A percentile compares a stretch with the other conserved stretches of the same genome.
These are phyloP conservation scores for Oreocharis arfaki DNA, from an alignment of 2,113 vertebrate species.

Conservation along the genomic window DNA sequence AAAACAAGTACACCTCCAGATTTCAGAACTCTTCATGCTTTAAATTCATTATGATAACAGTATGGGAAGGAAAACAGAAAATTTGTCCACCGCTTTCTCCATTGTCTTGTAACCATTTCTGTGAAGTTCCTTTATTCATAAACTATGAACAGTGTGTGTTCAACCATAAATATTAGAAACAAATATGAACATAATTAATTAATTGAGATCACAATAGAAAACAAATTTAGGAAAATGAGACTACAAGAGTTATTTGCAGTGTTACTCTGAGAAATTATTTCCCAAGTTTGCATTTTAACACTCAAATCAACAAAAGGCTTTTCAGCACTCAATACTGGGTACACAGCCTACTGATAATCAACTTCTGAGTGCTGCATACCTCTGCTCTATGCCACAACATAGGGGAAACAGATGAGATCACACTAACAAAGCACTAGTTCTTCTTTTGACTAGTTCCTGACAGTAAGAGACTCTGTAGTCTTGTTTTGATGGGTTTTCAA, in stretches of 20 bases:
- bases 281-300: background rate
- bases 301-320: background rate
- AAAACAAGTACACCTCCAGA: conserved; percentile 35
- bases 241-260: background rate
- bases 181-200: background rate
- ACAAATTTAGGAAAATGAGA: background rate
- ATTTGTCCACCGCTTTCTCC: background rate
- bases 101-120: background rate
- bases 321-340: background rate
- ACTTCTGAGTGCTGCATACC: background rate
- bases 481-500: background rate
- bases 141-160: background rate
- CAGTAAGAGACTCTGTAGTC: background rate
- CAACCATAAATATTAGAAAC: background rate
- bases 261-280: background rate
- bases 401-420: background rate
- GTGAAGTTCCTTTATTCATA: background rate
- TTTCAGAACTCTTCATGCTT: background rate
- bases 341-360: background rate
- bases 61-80: background rate
- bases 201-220: background rate
- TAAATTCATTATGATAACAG: background rate
- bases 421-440: background rate
- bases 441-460: background rate
- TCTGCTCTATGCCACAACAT: background rate